Conservation (phyloP, 1,140 invertebrate genomes). For the Psix sp. region DNA sequence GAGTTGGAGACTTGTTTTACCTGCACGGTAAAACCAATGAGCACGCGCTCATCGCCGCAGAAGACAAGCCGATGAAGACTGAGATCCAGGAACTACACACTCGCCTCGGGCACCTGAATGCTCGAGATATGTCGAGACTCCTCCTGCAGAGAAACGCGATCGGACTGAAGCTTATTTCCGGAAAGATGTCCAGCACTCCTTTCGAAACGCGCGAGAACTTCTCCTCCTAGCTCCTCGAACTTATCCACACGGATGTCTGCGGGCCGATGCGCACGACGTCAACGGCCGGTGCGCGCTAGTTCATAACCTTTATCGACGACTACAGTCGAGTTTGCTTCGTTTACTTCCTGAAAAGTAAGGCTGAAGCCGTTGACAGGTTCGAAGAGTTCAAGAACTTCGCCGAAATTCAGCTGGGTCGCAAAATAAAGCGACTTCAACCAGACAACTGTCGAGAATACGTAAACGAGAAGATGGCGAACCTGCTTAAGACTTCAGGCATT, state of each 20-base stretch:
- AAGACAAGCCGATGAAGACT: no score
- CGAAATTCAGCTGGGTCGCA: conserved; percentile 58
- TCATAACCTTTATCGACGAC: conserved; percentile 65
- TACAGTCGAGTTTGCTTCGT: conserved; percentile 43
- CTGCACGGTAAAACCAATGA: no score
- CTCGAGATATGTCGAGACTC: no score
- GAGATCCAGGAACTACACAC: no score
- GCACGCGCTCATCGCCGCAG: no score
- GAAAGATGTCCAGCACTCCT: not conserved
- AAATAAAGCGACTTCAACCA: conserved; percentile 61
- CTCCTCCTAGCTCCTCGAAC: not conserved
- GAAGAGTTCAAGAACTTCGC: conserved; percentile 55
- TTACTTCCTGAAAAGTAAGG: conserved; percentile 64
- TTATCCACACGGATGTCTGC: not conserved
- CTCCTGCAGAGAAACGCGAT: no score
- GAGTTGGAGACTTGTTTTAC: no score
- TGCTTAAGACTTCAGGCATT: conserved; percentile 42
- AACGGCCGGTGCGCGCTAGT: conserved; percentile 49
- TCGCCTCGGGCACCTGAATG: no score
- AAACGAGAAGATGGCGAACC: conserved; percentile 27
- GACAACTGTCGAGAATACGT: conserved; percentile 59
- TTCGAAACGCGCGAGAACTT: not conserved
- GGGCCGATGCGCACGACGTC: conserved; percentile 55
- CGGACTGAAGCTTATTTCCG: not conserved
- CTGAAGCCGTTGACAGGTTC: conserved; percentile 51